A percentile compares a stretch with the other conserved stretches of the same genome.
Evolutionary conservation across 2,113 vertebrate genomes (phyloP).

Genomic region (Bubo blakistoni): DNA sequence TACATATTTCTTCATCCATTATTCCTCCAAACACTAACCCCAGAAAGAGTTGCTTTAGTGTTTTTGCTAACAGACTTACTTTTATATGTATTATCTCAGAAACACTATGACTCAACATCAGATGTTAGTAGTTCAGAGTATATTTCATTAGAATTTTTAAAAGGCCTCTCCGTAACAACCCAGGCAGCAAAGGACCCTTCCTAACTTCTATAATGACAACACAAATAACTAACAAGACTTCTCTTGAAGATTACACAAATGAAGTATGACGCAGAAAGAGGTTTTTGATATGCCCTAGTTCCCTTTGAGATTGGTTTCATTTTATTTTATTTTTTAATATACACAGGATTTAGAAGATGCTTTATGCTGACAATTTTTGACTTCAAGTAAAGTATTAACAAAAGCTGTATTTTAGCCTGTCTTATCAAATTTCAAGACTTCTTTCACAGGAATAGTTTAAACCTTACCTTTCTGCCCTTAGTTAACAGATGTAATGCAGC

Average conservation of each 20-base stretch:
- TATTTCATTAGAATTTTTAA: background rate
- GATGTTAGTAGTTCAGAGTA: background rate
- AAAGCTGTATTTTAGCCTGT: background rate
- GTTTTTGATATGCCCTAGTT: background rate
- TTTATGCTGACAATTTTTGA: background rate
- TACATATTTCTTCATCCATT: background rate
- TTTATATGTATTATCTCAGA: background rate
- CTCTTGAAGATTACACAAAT: background rate
- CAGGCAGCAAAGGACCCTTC: background rate
- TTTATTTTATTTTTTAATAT: slow-evolving; percentile 48
- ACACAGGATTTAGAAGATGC: background rate
- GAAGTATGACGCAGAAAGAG: background rate
- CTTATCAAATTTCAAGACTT: slow-evolving; percentile 4
- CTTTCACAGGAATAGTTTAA: background rate
- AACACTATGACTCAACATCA: background rate
- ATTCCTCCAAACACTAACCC: background rate
- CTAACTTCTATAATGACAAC: background rate
- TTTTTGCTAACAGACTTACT: background rate
- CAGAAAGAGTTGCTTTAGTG: background rate
- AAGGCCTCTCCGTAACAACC: background rate
- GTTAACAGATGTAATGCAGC: background rate
- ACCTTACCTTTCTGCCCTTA: background rate
- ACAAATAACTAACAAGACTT: background rate
- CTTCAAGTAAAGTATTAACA: background rate
- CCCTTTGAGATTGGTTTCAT: background rate